These are phyloP conservation scores for Trogon surrucura DNA, from an alignment of 2,113 vertebrate species.

Conservation along the genomic window DNA sequence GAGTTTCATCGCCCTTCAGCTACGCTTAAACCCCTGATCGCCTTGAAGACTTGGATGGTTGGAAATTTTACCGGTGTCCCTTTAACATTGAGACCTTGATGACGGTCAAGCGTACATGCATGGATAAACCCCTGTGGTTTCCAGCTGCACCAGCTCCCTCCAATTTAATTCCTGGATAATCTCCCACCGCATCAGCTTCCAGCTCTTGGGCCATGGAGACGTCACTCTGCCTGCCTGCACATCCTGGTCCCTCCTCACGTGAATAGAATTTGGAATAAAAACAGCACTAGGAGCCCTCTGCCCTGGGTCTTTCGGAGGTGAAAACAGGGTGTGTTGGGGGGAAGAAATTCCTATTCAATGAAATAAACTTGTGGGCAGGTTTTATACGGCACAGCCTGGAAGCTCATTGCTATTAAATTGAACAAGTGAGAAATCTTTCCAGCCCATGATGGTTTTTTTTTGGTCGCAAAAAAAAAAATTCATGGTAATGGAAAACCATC, in stretches of 20 bases:
- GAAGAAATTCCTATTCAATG: not conserved
- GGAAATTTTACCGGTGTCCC: not conserved
- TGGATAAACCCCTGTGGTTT: not conserved
- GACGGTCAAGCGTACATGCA: not conserved
- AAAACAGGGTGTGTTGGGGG: not conserved
- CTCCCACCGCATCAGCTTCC: not conserved
- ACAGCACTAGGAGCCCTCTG: not conserved
- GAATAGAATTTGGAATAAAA: not conserved
- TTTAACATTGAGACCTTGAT: rapidly evolving
- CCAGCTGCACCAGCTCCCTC: not conserved
- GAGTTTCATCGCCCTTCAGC: not conserved
- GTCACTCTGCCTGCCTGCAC: not conserved
- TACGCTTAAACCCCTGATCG: not conserved
- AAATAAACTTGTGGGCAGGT: not conserved
- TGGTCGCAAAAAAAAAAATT: not conserved
- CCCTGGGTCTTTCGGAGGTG: not conserved
- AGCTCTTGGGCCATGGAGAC: not conserved
- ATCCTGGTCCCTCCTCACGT: not conserved
- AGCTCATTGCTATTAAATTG: not conserved
- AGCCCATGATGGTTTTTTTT: not conserved
- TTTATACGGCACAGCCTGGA: not conserved
- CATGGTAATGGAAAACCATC: not conserved
- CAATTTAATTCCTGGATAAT: not conserved
- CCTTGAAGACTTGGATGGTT: not conserved
- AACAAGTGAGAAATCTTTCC: not conserved